A percentile compares a stretch with the other conserved stretches of the same genome.
Evolutionary conservation across 2,113 vertebrate species (phyloP).

Genomic region (Tyrannus savana): DNA sequence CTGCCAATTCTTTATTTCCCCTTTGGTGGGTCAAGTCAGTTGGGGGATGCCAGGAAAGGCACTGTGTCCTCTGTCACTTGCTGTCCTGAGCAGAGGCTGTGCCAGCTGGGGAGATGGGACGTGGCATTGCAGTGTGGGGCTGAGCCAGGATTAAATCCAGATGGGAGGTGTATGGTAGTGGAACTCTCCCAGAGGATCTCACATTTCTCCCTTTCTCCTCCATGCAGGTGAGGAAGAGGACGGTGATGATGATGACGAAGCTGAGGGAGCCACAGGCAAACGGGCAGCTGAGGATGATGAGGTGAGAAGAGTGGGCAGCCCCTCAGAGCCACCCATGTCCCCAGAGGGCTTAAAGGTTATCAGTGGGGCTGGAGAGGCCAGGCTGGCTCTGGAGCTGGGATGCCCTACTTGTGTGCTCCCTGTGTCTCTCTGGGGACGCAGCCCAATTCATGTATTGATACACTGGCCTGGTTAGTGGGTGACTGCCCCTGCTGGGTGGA

Average conservation of each 20-base stretch:
- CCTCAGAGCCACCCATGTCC: accelerated
- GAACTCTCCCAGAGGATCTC: background rate
- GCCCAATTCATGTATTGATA: background rate
- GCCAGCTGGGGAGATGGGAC: background rate
- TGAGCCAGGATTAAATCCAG: background rate
- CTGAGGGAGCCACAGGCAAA: constrained; percentile 87
- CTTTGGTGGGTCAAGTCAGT: background rate
- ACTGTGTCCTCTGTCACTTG: accelerated
- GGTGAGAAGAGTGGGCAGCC: constrained; percentile 32
- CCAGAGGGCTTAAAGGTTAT: background rate
- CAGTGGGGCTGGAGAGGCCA: accelerated
- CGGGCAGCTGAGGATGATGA: constrained; percentile 93
- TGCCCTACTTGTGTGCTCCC: accelerated
- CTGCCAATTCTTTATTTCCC: background rate
- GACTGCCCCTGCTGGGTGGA: accelerated
- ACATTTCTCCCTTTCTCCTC: background rate
- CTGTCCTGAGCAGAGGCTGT: background rate
- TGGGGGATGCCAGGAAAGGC: background rate
- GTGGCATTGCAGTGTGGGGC: accelerated
- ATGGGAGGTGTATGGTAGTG: background rate
- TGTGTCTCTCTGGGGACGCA: accelerated
- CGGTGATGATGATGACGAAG: constrained; percentile 89
- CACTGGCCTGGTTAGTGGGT: background rate
- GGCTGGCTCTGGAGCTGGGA: background rate
- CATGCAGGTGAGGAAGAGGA: constrained; percentile 89